Base-by-base conservation (phyloP, 2,113 vertebrate species). In the Motacilla tschutschensis region DNA sequence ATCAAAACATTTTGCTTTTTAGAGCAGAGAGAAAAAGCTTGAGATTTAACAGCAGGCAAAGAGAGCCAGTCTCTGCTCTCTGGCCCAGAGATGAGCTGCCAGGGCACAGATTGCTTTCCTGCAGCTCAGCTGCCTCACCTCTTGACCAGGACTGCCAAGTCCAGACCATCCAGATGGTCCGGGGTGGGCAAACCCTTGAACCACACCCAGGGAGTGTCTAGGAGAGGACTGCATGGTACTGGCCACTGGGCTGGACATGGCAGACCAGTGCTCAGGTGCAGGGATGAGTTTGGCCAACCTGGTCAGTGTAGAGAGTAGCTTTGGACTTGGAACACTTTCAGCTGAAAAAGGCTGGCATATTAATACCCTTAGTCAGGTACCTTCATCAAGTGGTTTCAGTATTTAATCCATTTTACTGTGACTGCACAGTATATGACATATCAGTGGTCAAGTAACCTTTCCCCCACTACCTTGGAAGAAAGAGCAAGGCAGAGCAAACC, bases 1-100 rank as follows among this genome's bases (percentile, higher is more conserved):
- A 85, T n/a, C 28, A 85, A 88, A 85, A 21, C n/a, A 57, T 70
- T 69, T 57, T 79, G n/a, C 35, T 58, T 83, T 91, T 66, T 63
- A 74, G 60, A 59, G 33, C 16, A 25, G 25, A 75, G 77, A 19
- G 13, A 53, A 50, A 83, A 93, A 57, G 16, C 50, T 50, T 60
- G n/a, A 22, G 53, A 46, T 88, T 63, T 90, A 60, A 54, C 22
- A 46, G 50, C 4, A 10, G 44, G 38, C n/a, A 64, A 59, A 67
- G 66, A 76, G 19, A 67, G 28, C 17, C 22, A 19, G 46, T 31
- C 43, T 70, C 51, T 4, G 2, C 28, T 83, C 12, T 67, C 41
- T 60, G 58, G 78, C 54, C 20, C 35, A 60, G 66, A 69, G 38
- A 46, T 53, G 58, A 91, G 59, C 21, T 78, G 10, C 46, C 0